Evolutionary conservation across 2,888 invertebrate species (phyloP).

Genomic region (Troides helena): DNA sequence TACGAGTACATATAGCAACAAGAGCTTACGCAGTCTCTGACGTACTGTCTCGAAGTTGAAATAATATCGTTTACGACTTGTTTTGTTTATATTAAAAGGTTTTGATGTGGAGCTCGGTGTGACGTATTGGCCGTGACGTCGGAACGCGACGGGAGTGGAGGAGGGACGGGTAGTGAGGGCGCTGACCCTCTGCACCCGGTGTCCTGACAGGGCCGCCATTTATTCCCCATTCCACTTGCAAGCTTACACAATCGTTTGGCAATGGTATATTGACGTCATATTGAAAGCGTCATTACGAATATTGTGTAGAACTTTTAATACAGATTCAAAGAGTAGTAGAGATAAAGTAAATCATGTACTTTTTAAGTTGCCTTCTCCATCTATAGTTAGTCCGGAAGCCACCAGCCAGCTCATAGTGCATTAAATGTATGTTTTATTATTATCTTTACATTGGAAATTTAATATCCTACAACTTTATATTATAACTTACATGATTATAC

Average conservation of each 20-base stretch:
- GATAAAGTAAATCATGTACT: too few relatives aligned
- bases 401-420: too few relatives aligned
- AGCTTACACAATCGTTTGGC: slow-evolving; percentile 24
- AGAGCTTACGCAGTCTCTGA: neutral
- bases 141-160: slow-evolving; percentile 33
- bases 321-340: neutral
- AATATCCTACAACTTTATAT: too few relatives aligned
- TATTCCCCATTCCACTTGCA: slow-evolving; percentile 46
- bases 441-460: too few relatives aligned
- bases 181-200: slow-evolving; percentile 55
- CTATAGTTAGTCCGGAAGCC: too few relatives aligned
- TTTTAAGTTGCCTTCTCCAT: too few relatives aligned
- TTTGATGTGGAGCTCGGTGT: slow-evolving; percentile 36
- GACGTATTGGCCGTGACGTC: slow-evolving; percentile 66
- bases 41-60: neutral
- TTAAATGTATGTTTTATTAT: too few relatives aligned
- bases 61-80: neutral
- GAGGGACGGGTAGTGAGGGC: slow-evolving; percentile 45
- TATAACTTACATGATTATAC: too few relatives aligned
- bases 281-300: slow-evolving; percentile 6
- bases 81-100: slow-evolving; percentile 23
- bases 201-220: slow-evolving; percentile 42
- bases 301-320: too few relatives aligned
- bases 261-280: slow-evolving; percentile 9
- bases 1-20: too few relatives aligned